Base-by-base conservation (phyloP, 2,113 vertebrate genomes). In the Scopus umbretta region DNA sequence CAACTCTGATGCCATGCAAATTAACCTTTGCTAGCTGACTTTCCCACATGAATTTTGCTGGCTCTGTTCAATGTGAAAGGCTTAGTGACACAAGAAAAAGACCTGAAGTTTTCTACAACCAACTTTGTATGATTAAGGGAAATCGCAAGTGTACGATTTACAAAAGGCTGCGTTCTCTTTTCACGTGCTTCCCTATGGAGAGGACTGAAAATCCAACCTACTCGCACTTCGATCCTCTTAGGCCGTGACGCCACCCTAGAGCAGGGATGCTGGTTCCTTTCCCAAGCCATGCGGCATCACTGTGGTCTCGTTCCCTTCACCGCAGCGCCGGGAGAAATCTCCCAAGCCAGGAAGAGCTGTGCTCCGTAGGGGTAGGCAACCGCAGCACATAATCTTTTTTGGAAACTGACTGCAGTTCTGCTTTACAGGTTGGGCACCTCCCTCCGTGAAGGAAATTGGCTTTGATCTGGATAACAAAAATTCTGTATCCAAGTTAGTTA, bases 321-420 rank as follows among this genome's bases (percentile, higher is more conserved):
- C 50, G 10, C 0, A 2, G 26, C 59, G 58, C 43, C 1, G 0
- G 45, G 38, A 86, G 62, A 43, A 16, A 21, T 42, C 66, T 42
- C 62, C 26, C 21, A 42, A 16, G 53, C n/a, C 42, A 30, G 42
- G 42, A 86, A 29, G 52, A 90, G 38, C 55, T 1, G 1, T 16
- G 21, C 45, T 38, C 22, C 0, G 0, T 1, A 56, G 53, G 29
- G 30, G 30, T 16, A 66, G 42, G 52, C 23, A 81, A 43, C 34
- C 3, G 2, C 61, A 29, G 22, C 30, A 4, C 0, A 1, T 13
- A 8, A 18, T 52, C 53, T 67, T 1, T 45, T 36, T 40, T 53
- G 11, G 18, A 38, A 59, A 32, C 68, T 22, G 20, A 15, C 40
- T 26, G 49, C 30, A 45, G 36, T 42, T 86, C 76, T 45, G 76